Conservation (phyloP, 2,113 vertebrate genomes). For the Gavia stellata region DNA sequence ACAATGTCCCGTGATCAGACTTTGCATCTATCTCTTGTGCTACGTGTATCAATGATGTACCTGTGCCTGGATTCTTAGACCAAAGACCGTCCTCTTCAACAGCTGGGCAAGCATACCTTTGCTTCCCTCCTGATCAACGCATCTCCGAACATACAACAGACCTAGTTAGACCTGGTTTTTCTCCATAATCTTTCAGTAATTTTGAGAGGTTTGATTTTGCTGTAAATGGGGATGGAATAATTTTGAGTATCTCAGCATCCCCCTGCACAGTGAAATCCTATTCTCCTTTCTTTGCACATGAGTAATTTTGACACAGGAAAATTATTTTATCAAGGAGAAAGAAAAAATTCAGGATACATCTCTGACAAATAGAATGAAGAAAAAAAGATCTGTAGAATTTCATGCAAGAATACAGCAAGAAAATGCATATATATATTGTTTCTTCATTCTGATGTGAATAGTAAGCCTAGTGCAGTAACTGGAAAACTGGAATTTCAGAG, state of each 20-base stretch:
- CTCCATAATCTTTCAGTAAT: not conserved
- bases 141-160: not conserved
- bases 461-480: not conserved
- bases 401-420: not conserved
- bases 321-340: not conserved
- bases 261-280: not conserved
- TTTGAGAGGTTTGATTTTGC: not conserved
- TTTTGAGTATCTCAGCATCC: not conserved
- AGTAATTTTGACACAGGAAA: not conserved
- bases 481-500: not conserved
- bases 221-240: not conserved
- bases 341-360: not conserved
- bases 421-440: not conserved
- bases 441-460: not conserved
- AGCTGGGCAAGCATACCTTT: not conserved
- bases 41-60: rapidly evolving
- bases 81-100: not conserved
- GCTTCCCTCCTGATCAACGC: not conserved
- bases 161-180: not conserved
- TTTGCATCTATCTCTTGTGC: not conserved
- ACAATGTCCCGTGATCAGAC: not conserved
- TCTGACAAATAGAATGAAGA: not conserved
- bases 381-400: not conserved
- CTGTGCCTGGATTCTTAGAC: not conserved
- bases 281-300: not conserved